Conservation (phyloP, 1,140 invertebrate genomes). For the Drosophila athabasca region DNA sequence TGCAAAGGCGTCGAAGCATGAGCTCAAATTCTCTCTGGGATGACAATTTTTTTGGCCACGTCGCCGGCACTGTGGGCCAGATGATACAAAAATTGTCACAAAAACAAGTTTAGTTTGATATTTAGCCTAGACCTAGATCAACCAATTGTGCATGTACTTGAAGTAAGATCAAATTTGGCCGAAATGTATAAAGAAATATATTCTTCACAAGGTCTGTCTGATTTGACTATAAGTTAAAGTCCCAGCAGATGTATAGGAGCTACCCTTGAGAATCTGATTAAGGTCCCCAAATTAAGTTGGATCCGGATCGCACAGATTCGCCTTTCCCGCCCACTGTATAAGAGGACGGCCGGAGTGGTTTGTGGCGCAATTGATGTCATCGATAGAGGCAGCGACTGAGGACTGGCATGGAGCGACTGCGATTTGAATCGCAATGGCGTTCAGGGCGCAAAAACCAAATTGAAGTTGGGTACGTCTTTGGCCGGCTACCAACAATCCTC, state of each 20-base stretch:
- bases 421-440: constrained; percentile 78
- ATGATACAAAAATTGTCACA: neutral
- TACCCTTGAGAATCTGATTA: no score
- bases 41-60: constrained; percentile 48
- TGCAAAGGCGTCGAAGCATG: constrained; percentile 77
- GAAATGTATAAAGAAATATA: no score
- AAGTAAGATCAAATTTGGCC: no score
- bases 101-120: neutral
- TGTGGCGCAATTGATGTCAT: constrained; percentile 70
- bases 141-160: no score
- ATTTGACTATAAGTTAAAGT: no score
- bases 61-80: neutral
- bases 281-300: no score
- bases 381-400: constrained; percentile 43
- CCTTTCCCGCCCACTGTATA: constrained; percentile 4
- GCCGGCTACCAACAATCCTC: constrained; percentile 12
- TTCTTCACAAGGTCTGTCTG: no score
- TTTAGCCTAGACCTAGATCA: no score
- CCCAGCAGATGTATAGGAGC: no score
- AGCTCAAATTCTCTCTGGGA: constrained; percentile 62
- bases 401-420: constrained; percentile 25
- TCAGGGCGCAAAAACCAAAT: constrained; percentile 63
- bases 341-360: neutral
- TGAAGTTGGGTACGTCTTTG: constrained; percentile 64
- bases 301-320: neutral